These are phyloP conservation scores for Sylvicola cinctus DNA, from an alignment of 2,888 invertebrate species.

Conservation along the genomic window DNA sequence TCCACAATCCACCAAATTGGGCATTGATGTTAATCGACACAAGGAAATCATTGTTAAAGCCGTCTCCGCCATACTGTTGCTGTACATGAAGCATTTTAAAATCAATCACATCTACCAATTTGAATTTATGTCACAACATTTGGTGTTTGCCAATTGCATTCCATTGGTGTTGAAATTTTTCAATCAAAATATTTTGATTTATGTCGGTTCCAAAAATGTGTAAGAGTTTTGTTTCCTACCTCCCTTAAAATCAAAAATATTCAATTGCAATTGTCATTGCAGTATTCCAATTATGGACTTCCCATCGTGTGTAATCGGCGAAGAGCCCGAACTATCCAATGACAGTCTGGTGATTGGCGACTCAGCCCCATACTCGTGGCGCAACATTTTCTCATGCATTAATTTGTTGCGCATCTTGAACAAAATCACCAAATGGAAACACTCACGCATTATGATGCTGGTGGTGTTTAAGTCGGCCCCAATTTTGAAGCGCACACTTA, in stretches of 20 bases:
- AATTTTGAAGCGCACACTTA: slow-evolving; percentile 86
- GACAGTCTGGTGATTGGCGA: slow-evolving; percentile 78
- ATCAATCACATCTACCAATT: slow-evolving; percentile 95
- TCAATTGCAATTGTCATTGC: no score
- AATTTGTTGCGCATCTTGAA: slow-evolving; percentile 91
- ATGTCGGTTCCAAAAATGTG: slow-evolving; percentile 85
- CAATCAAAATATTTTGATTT: slow-evolving; percentile 91
- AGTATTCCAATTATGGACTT: slow-evolving; percentile 86
- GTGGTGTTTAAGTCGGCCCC: slow-evolving; percentile 99
- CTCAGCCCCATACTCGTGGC: slow-evolving; percentile 79
- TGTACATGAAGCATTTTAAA: slow-evolving; percentile 93
- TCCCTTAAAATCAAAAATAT: background rate
- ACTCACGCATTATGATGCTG: slow-evolving; percentile 98
- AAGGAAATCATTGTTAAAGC: slow-evolving; percentile 98
- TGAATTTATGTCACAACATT: slow-evolving; percentile 96
- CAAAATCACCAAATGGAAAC: slow-evolving; percentile 98
- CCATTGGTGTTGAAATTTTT: slow-evolving; percentile 95
- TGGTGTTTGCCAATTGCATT: slow-evolving; percentile 98
- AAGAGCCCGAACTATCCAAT: slow-evolving; percentile 79
- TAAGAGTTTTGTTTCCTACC: slow-evolving; percentile 22
- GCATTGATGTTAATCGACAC: slow-evolving; percentile 94
- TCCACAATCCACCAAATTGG: slow-evolving; percentile 82
- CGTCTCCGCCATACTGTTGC: slow-evolving; percentile 69
- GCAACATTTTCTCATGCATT: slow-evolving; percentile 95
- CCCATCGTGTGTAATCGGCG: slow-evolving; percentile 88